Evolutionary conservation across 2,888 invertebrate species (phyloP), one percentile per base, ranked within the genome.

Genomic region (Andrena minutula): DNA sequence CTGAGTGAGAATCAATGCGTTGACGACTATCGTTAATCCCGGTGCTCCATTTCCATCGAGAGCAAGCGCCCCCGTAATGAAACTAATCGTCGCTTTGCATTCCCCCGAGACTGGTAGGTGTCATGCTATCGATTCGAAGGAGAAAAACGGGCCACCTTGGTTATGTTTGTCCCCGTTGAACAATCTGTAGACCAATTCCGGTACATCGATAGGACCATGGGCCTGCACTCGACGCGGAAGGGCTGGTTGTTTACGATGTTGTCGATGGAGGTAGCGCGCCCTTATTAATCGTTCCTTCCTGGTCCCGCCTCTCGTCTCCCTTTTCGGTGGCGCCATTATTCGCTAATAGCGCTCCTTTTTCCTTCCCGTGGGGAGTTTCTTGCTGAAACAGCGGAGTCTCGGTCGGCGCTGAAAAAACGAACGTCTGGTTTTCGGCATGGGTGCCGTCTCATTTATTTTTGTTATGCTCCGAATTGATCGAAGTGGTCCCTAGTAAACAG

Each of bases 311-410:
- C 51, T 65, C 35, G 65, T n/a, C 30, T 74, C 82, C 63, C 60
- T 20, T 32, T 56, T 79, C 63, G 83, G 35, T 23, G 79, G 73
- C 56, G 87, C 82, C 87, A 87, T 86, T 85, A 76, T 83, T 75
- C 76, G 63, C 30, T 72, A 79, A 83, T 71, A 49, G 12, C 53
- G 58, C 23, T 56, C 75, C 49, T 63, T 56, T 47, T 66, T 20
- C 32, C 7, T 4, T 0, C n/a, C 32, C 26, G 58, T 28, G 32
- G 16, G 4, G 12, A 53, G 58, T 26, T 53, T 47, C 20, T 30
- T 35, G 32, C 20, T 7, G 70, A 69, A 68, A 75, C 74, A 77
- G 30, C 41, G 71, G 20, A 41, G 16, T 16, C 65, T 20, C 68
- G 28, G 60, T 76, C 51, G 75, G 10, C 58, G 16, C 0, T n/a